Conservation (phyloP, 2,888 invertebrate species). For the Heliconius aoede region DNA sequence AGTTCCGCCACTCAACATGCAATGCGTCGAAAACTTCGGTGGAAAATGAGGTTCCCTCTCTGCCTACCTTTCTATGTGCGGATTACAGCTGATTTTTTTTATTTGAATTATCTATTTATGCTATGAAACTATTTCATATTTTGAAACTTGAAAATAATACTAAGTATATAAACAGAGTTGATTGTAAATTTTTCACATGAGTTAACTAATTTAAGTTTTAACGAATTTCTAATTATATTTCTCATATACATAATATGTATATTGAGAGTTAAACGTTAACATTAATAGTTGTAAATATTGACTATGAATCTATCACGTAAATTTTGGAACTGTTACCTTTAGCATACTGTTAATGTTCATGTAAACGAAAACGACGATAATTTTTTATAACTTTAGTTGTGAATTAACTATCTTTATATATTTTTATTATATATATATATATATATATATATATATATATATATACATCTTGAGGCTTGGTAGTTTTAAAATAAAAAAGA, state of each 20-base stretch:
- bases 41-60: too few species aligned
- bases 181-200: not conserved
- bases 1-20: too few species aligned
- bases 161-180: not conserved
- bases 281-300: conserved; percentile 62
- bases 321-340: conserved; percentile 63
- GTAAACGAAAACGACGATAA: conserved; percentile 67
- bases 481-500: not conserved
- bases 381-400: conserved; percentile 55
- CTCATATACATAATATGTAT: conserved; percentile 26
- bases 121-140: not conserved
- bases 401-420: conserved; percentile 9
- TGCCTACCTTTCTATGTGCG: too few species aligned
- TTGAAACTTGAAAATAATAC: not conserved
- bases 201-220: conserved; percentile 6
- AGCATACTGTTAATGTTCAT: conserved; percentile 75
- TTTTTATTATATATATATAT: not conserved
- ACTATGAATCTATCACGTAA: conserved; percentile 49
- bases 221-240: conserved; percentile 44
- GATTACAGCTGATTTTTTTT: too few species aligned
- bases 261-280: conserved; percentile 46
- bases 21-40: too few species aligned
- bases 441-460: not conserved
- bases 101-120: not conserved
- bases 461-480: not conserved